Evolutionary conservation across 1,140 invertebrate genomes (phyloP), one percentile per base, ranked within the genome.

Genomic region (Drosophila ogumai): DNA sequence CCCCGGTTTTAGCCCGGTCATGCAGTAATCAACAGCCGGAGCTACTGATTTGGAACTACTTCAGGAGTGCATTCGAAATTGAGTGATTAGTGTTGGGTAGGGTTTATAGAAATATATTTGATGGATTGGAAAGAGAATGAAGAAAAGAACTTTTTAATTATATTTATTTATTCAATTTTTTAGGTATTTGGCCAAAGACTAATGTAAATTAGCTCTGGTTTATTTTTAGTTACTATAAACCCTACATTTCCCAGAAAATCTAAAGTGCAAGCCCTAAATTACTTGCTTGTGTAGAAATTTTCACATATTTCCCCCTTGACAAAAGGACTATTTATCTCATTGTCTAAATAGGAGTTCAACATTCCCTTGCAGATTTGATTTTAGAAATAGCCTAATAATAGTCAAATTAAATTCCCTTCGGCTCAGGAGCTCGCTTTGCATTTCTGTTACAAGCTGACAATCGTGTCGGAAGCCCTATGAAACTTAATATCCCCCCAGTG

Each of bases 1-100:
- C 3, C 6, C n/a, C 3, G 15, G 31, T 6, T 38, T 65, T 49
- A 15, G 71, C 44, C 22, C n/a, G 43, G 61, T 76, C 74, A 76
- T 76, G 8, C 31, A 36, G 66, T 71, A 58, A 72, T 41, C 66
- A 57, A 68, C 28, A 36, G 36, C 19, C 19, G 9, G 10, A 38
- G 38, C 22, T 49, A 31, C 22, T 69, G 61, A 65, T 61, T 61
- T 25, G 10, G 43, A 59, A 47, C 41, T 47, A 28, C 43, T 63
- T 46, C 32, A 19, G 1, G 25, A 63, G 25, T 40, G 28, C 38
- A 12, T 60, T 32, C 40, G 17, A 25, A 9, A 6, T n/a, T 40
- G 54, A 56, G 34, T 56, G 54, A 55, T 55, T 25, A n/a, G 34
- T 25, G 15, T 38, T 25, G 19, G 13, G 2, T 0, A 6, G 10